Base-by-base conservation (phyloP, 30 jellyfish, hydroid and myxozoan genomes). In the Aurelia aurita region DNA sequence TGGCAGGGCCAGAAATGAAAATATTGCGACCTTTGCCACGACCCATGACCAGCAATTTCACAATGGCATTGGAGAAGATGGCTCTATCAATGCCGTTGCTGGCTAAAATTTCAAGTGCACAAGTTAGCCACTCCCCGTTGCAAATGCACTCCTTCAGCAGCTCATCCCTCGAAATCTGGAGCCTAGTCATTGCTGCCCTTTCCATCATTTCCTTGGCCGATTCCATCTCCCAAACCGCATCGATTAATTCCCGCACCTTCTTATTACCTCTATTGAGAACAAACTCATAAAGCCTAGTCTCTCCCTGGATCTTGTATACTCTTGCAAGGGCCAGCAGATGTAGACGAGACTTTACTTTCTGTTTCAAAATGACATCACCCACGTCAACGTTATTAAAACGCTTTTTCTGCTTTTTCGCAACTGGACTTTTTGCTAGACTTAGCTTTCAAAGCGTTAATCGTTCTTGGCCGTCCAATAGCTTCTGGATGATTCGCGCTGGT, bases 151-250 rank as follows among this genome's bases (percentile, higher is more conserved):
- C 55, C 6, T 74, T 32, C 21, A 9, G 22, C 68, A 74, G 16
- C 16, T n/a, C 21, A 77, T 21, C 14, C 58, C 51, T 26, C 28
- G 20, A 79, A 6, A 74, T 74, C 12, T 71, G 74, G 16, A 45
- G 22, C 58, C 86, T 10, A 4, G 78, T 6, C 58, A 45, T 45
- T 19, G 6, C 9, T 12, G 86, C 25, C 4, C 86, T 45, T 58
- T 57, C 59, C 29, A 45, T 9, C 10, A 5, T 45, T 57, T 74
- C 51, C 21, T 28, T 32, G 23, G 86, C 78, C 26, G 23, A 45
- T 67, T 74, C 77, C 49, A 74, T 28, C 10, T 74, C 77, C 86
- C 86, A 74, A 6, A 57, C 86, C n/a, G 86, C 19, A 5, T 53
- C 53, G 18, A 74, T 12, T 25, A 74, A 28, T 67, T 74, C 78